Conservation (phyloP, 2,797 vertebrate genomes). For the Phrynocephalus vlangalii region DNA sequence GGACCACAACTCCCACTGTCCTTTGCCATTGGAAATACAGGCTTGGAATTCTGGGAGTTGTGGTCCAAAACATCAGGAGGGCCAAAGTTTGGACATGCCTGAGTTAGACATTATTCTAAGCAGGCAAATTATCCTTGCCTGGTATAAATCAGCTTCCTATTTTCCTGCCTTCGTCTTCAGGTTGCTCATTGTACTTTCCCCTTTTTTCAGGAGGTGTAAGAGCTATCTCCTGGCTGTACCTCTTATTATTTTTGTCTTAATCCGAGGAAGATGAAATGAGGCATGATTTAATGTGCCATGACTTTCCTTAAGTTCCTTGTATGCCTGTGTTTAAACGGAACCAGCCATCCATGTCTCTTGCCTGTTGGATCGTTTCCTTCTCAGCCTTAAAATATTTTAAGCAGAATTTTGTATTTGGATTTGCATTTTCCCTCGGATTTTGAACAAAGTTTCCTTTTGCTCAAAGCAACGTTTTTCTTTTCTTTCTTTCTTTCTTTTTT, state of each 20-base stretch:
- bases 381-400: constrained; percentile 64
- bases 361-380: constrained; percentile 61
- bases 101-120: neutral
- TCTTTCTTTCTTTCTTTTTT: no score
- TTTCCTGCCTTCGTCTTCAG: neutral
- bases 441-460: constrained; percentile 73
- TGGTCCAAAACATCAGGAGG: no score
- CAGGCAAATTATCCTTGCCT: neutral
- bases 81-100: no score
- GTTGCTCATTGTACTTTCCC: neutral
- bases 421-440: constrained; percentile 70
- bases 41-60: no score
- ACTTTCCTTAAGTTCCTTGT: constrained; percentile 27
- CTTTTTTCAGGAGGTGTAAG: neutral
- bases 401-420: constrained; percentile 70
- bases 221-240: neutral
- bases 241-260: neutral
- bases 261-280: neutral
- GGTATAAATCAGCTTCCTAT: neutral
- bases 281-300: neutral
- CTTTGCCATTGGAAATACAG: no score
- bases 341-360: constrained; percentile 57
- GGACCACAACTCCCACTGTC: no score
- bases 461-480: constrained; percentile 73
- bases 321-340: constrained; percentile 46